A percentile compares a stretch with the other conserved stretches of the same genome.
phyloP scores from a whole-genome alignment of 2,113 vertebrate species.

The Dromaius novaehollandiae region DNA sequence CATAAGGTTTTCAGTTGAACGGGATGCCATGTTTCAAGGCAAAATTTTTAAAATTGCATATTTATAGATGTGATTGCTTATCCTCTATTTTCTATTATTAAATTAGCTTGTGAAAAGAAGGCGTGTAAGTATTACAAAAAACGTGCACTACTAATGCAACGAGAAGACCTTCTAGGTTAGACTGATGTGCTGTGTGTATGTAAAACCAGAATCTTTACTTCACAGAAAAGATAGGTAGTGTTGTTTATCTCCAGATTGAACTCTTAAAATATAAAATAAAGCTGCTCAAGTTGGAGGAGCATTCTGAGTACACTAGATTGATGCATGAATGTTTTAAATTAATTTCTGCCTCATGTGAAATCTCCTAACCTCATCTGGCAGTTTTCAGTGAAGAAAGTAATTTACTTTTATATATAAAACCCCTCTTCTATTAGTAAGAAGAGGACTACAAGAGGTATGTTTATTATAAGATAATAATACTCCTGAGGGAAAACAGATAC shows the following conservation, averaged over 20 bases:
- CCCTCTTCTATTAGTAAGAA: not conserved
- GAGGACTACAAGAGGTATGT: not conserved
- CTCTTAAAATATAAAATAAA: not conserved
- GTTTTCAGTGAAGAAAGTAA: not conserved
- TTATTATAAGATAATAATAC: conserved; percentile 31
- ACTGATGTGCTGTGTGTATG: not conserved
- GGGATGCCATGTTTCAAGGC: not conserved
- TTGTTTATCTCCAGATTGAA: not conserved
- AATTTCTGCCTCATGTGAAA: not conserved
- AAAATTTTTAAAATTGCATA: fast-evolving
- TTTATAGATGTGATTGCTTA: not conserved
- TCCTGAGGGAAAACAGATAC: not conserved
- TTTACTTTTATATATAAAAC: not conserved
- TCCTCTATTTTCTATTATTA: not conserved
- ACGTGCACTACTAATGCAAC: not conserved
- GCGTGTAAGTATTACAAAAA: not conserved
- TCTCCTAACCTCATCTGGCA: not conserved
- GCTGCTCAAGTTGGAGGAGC: not conserved
- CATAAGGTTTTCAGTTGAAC: not conserved
- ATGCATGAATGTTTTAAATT: not conserved
- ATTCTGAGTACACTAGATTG: not conserved
- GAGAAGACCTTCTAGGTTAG: not conserved
- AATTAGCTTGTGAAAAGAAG: not conserved
- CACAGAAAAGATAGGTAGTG: not conserved
- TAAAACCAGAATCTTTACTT: not conserved